Conservation (phyloP, 1,140 invertebrate genomes). For the Bradysia coprophila region DNA sequence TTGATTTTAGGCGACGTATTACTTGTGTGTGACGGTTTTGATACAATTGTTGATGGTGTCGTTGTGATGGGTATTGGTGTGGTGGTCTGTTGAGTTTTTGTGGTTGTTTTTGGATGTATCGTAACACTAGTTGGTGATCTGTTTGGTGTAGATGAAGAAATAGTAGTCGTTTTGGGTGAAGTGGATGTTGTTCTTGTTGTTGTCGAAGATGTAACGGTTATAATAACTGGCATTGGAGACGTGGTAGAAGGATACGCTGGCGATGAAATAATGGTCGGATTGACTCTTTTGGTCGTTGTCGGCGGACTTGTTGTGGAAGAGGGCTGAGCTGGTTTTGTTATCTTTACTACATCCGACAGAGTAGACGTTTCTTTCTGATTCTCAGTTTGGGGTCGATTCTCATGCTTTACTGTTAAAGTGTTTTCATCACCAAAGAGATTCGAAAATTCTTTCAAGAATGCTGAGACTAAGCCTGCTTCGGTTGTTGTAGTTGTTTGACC, state of each 20-base stretch:
- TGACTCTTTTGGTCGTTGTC: slow-evolving; percentile 7
- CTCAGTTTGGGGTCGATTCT: no score
- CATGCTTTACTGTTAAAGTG: no score
- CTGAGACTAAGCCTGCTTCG: no score
- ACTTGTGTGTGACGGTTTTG: not conserved
- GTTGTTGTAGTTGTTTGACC: no score
- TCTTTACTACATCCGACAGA: no score
- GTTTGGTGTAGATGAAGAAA: not conserved
- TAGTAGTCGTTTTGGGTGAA: not conserved
- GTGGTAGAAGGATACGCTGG: slow-evolving; percentile 5
- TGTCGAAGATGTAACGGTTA: no score
- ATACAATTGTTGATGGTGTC: not conserved
- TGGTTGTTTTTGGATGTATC: not conserved
- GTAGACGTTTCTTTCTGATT: no score
- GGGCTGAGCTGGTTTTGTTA: no score
- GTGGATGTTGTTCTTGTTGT: not conserved
- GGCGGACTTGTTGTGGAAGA: no score
- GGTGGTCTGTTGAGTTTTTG: not conserved
- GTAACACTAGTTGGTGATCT: not conserved
- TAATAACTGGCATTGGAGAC: no score
- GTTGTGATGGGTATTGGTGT: not conserved
- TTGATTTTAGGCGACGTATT: not conserved
- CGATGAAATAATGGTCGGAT: slow-evolving; percentile 7
- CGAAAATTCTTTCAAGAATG: no score
- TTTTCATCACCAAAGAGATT: no score